Percentiles rank a stretch among this genome's conserved stretches.
These are phyloP conservation scores for Caenorhabditis drosophilae DNA, from an alignment of 2,888 invertebrate species.

Conservation along the genomic window DNA sequence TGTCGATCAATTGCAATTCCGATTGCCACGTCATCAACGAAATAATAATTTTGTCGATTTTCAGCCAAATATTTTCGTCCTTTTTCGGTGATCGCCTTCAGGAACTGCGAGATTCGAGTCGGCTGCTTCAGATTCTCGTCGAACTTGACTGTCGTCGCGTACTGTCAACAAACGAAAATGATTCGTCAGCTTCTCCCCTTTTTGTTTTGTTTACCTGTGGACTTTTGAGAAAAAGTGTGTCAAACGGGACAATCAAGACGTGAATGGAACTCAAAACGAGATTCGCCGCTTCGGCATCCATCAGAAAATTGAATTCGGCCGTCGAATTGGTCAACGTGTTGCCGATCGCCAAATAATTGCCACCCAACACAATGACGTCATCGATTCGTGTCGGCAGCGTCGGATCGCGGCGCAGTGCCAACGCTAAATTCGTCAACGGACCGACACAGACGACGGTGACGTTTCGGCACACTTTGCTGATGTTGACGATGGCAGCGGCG, in stretches of 20 bases:
- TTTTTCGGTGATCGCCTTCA: conserved; percentile 33
- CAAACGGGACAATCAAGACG: conserved; percentile 78
- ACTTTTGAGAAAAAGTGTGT: conserved; percentile 69
- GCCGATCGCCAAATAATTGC: conserved; percentile 69
- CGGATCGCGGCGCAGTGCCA: conserved; percentile 70
- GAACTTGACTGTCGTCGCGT: conserved; percentile 46
- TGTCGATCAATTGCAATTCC: conserved; percentile 66
- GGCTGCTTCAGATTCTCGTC: conserved; percentile 43
- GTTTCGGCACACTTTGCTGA: conserved; percentile 3
- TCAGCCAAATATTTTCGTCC: conserved; percentile 5
- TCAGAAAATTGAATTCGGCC: conserved; percentile 81
- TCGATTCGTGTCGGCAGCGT: conserved; percentile 62
- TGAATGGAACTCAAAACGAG: conserved; percentile 76
- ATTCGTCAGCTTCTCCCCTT: too few relatives aligned
- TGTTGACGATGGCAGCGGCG: conserved; percentile 24
- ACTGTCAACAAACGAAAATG: conserved; percentile 22
- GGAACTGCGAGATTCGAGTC: conserved; percentile 35
- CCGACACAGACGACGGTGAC: conserved; percentile 58
- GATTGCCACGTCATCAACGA: conserved; percentile 69
- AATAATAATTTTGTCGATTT: conserved; percentile 36
- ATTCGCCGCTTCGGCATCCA: conserved; percentile 81
- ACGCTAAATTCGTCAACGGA: conserved; percentile 71
- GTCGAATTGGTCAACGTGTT: conserved; percentile 69
- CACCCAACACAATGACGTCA: conserved; percentile 63
- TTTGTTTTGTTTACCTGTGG: conserved; percentile 39